These are phyloP conservation scores for Artibeus lituratus DNA, from an alignment of 2,797 vertebrate genomes.

Conservation along the genomic window DNA sequence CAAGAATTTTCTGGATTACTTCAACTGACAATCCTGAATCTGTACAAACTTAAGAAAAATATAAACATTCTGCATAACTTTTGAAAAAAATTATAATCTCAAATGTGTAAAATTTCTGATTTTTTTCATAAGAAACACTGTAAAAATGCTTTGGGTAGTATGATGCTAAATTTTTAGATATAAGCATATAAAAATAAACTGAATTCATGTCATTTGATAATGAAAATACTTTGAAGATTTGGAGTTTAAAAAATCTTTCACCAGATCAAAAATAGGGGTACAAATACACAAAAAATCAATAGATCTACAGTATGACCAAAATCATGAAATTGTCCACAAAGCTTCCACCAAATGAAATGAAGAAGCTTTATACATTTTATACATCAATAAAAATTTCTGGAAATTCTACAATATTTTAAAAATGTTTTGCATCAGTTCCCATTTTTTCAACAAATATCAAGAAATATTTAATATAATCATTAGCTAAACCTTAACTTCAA, in stretches of 20 bases:
- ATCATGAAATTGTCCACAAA: neutral
- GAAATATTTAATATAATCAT: neutral
- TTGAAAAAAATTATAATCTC: neutral
- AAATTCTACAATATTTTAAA: neutral
- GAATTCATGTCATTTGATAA: neutral
- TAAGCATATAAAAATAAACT: neutral
- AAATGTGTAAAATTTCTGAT: neutral
- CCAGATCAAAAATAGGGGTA: neutral
- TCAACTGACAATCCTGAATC: neutral
- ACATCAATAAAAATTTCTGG: neutral
- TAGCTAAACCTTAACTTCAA: neutral
- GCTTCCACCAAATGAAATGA: neutral
- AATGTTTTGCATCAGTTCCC: neutral
- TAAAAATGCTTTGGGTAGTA: neutral
- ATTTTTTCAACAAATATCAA: neutral
- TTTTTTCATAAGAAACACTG: neutral
- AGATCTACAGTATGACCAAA: neutral
- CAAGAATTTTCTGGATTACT: neutral
- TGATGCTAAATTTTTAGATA: neutral
- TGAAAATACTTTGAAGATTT: neutral
- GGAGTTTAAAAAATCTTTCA: neutral
- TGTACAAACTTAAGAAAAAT: neutral
- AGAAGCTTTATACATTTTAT: neutral
- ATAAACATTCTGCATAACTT: neutral
- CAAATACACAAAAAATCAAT: neutral